Base-by-base conservation (phyloP, 2,888 invertebrate species). In the Andrena chrysosceles region DNA sequence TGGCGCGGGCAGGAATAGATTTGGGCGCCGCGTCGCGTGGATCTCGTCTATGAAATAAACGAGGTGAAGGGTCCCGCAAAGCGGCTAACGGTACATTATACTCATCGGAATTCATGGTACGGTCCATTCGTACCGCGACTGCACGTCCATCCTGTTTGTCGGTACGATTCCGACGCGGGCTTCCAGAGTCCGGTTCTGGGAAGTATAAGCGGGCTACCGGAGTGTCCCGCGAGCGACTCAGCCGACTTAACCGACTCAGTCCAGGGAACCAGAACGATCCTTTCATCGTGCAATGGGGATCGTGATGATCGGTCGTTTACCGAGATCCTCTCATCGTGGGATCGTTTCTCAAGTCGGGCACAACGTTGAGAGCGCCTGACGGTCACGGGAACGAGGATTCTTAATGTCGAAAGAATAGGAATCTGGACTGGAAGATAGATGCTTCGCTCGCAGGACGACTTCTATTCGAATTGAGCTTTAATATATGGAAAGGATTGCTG, bases 71-170 rank as follows among this genome's bases (percentile, higher is more conserved):
- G 90, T 92, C 91, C 91, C 91, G 91, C 89, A 90, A 90, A 90
- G 85, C 78, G 79, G 83, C 70, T 93, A 93, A 93, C 93, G 93
- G 93, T 93, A 93, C 90, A 88, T 89, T 90, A 91, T 89, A 89
- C 91, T 92, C 92, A 90, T 93, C 90, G 92, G 93, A 93, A 93
- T 93, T 92, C 91, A 90, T 89, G 87, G 91, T 89, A 89, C 90
- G 92, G 90, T 92, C 91, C 91, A 93, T 91, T 91, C 91, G 90
- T 90, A 88, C 84, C 70, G 82, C 78, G 78, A 83, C 73, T 84
- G 60, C 81, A 79, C 79, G 83, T 86, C 81, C 74, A 83, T 89
- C 85, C 83, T 87, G 89, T 85, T 88, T 77, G 85, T 63, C 84
- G 81, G 83, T 85, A 79, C 85, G 77, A 82, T 85, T 81, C 78